phyloP scores from a whole-genome alignment of 2,797 vertebrate species.

The Neopelma chrysocephalum region DNA sequence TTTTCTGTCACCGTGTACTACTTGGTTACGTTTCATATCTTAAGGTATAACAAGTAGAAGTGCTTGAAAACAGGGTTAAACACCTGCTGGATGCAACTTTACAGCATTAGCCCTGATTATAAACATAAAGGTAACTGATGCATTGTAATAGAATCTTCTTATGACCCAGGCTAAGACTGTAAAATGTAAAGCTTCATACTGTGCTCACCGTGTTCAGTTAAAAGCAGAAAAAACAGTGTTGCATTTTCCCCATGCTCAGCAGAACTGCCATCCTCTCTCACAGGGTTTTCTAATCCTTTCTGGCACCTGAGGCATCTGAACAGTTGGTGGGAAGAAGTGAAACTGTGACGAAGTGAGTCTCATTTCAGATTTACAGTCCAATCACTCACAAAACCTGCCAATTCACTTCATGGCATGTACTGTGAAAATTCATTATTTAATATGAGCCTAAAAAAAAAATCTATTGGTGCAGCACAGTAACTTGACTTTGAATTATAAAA shows the following conservation, averaged over 20 bases:
- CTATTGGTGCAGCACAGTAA: not conserved
- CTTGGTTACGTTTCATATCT: not conserved
- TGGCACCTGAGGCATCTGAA: slow-evolving; percentile 72
- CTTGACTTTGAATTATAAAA: slow-evolving; percentile 18
- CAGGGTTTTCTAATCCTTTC: slow-evolving; percentile 67
- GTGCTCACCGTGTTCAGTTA: slow-evolving; percentile 35
- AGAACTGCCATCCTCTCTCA: slow-evolving; percentile 74
- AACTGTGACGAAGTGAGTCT: slow-evolving; percentile 52
- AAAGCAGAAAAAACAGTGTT: slow-evolving; percentile 57
- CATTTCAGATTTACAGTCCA: slow-evolving; percentile 62
- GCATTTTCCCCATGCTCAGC: slow-evolving; percentile 67
- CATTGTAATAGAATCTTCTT: slow-evolving; percentile 55
- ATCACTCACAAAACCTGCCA: slow-evolving; percentile 39
- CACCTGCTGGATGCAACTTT: slow-evolving; percentile 22
- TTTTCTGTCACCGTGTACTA: not conserved
- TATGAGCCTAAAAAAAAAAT: not conserved
- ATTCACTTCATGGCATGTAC: slow-evolving; percentile 35
- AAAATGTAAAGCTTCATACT: slow-evolving; percentile 38
- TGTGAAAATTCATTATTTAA: slow-evolving; percentile 53
- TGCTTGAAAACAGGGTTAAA: slow-evolving; percentile 31
- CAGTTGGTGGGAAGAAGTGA: slow-evolving; percentile 64
- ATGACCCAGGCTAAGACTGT: slow-evolving; percentile 5
- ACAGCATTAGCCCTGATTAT: slow-evolving; percentile 55
- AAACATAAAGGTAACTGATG: slow-evolving; percentile 59
- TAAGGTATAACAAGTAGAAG: not conserved